Evolutionary conservation across 2,113 vertebrate genomes (phyloP), one percentile per base, ranked within the genome.

Genomic region (Cyanoramphus novaezelandiae): DNA sequence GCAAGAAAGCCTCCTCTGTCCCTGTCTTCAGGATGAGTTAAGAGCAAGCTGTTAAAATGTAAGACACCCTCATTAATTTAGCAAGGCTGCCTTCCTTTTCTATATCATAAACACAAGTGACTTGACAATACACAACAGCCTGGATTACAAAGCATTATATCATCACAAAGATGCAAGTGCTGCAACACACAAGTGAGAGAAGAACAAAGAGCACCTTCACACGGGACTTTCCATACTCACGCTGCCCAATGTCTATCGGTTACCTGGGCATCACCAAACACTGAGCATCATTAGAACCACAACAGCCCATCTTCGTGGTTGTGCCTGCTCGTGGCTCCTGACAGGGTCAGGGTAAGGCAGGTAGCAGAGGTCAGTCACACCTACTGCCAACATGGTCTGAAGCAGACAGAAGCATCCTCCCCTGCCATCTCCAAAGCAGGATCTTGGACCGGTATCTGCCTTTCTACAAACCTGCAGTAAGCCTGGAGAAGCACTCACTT

Each of bases 361-460:
- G 67, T 2, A 39, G 41, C 15, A 5, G 44, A 29, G 27, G 43
- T 33, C 44, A 17, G 21, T 25, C 53, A 4, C 47, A 23, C 7
- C 71, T 83, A 35, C 55, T 25, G 43, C 17, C 5, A 2, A 33
- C 13, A 2, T 4, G 7, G 14, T 0, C 3, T 3, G 17, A 39
- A 39, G 55, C 31, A 83, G 35, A 19, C 29, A 74, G 68, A 8
- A 39, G 44, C 10, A 17, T 33, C 23, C 15, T 33, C 17, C 24
- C 3, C 14, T 8, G 13, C 21, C 17, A 9, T 9, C 52, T 37
- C 60, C 2, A 5, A 43, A 39, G 29, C 15, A 46, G 33, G 13
- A n/a, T 27, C 82, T 13, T 21, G 19, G 37, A 28, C 27, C 0
- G 0, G 18, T 6, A 37, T 15, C 23, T 16, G 9, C 4, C 4